Evolutionary conservation across 2,113 vertebrate species (phyloP).

Genomic region (Corythaixoides concolor): DNA sequence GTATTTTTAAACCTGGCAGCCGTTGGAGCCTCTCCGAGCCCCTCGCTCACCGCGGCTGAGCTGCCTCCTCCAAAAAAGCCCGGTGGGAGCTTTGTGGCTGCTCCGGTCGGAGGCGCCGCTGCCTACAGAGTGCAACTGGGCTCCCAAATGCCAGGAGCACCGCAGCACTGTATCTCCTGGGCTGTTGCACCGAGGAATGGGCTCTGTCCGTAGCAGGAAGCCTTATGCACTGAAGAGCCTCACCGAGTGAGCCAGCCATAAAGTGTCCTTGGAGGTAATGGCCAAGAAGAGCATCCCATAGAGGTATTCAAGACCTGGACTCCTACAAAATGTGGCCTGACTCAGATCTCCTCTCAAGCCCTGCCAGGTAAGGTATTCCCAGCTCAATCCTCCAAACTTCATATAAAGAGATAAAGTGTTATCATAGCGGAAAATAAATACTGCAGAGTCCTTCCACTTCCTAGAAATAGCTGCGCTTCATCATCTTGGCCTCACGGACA

Average conservation of each 20-base stretch:
- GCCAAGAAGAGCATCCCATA: not conserved
- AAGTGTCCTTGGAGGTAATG: not conserved
- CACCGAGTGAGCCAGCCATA: not conserved
- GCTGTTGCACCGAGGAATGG: not conserved
- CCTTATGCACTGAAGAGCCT: not conserved
- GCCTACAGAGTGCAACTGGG: not conserved
- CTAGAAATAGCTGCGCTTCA: not conserved
- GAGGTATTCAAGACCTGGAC: not conserved
- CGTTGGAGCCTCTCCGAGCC: not conserved
- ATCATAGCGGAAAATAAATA: not conserved
- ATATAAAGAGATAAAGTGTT: not conserved
- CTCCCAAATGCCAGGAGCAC: not conserved
- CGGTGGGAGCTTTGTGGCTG: accelerated
- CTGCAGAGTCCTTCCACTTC: not conserved
- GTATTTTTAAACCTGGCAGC: conserved; percentile 6
- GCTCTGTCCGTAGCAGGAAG: not conserved
- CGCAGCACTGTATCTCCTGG: not conserved
- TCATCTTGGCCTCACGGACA: not conserved
- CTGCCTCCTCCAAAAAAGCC: not conserved
- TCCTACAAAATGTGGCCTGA: not conserved
- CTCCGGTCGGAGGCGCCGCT: not conserved
- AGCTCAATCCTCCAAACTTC: not conserved
- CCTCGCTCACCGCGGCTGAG: not conserved
- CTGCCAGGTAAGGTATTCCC: not conserved
- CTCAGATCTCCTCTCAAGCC: not conserved